phyloP scores from a whole-genome alignment of 1,140 invertebrate species.

The Parapsyche elsis region DNA sequence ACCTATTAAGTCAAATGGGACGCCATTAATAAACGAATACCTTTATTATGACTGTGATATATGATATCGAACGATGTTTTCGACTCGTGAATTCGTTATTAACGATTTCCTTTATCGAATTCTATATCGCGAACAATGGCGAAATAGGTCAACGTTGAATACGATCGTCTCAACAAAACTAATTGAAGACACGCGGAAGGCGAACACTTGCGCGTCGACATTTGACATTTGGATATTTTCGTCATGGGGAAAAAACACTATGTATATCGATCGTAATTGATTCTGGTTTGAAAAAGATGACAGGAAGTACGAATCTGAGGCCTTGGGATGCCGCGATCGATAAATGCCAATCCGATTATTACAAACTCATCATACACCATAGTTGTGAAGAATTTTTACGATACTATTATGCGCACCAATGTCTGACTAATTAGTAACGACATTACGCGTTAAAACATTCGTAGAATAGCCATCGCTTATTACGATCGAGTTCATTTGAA shows the following conservation, averaged over 20 bases:
- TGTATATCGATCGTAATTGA: not conserved
- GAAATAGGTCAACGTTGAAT: conserved; percentile 4
- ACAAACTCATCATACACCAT: no score
- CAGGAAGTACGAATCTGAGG: not conserved
- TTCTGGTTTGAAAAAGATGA: not conserved
- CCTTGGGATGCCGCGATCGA: no score
- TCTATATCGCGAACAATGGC: not conserved
- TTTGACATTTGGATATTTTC: not conserved
- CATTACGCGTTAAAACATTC: no score
- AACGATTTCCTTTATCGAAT: conserved; percentile 24
- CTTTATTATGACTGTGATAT: not conserved
- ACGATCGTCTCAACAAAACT: not conserved
- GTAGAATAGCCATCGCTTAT: no score
- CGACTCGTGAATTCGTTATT: not conserved
- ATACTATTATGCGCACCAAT: no score
- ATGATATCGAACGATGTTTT: conserved; percentile 7
- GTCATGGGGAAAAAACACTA: no score
- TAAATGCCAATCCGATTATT: no score
- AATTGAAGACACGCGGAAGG: conserved; percentile 5
- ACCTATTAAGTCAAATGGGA: not conserved
- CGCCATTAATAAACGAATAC: not conserved
- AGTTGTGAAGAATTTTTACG: no score
- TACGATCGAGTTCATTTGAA: no score
- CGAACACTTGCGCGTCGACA: not conserved
- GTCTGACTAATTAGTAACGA: no score